Conservation (phyloP, 2,797 vertebrate genomes). For the Pantherophis alleghaniensis region DNA sequence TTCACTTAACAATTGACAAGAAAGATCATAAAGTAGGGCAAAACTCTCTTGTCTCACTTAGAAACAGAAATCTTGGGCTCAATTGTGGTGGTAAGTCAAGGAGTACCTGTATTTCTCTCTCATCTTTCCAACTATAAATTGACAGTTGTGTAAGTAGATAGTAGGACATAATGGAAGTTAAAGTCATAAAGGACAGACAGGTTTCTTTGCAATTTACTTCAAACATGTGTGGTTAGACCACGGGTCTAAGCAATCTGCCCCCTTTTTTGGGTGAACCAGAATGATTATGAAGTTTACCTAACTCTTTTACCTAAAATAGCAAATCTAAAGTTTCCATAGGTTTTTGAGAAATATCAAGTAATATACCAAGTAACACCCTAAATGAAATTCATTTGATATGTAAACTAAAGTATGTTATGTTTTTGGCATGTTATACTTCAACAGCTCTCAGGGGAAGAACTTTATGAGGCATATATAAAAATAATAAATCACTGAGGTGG, state of each 20-base stretch:
- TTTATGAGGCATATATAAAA: conserved; percentile 38
- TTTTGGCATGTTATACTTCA: conserved; percentile 11
- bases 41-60: no score
- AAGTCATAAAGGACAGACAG: background rate
- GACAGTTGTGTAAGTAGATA: background rate
- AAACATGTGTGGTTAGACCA: background rate
- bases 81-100: no score
- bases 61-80: no score
- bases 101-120: background rate
- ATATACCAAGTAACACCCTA: background rate
- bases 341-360: background rate
- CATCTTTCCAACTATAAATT: background rate
- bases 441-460: conserved; percentile 10
- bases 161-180: background rate
- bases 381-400: background rate
- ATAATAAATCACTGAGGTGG: conserved; percentile 37
- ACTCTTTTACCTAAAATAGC: background rate
- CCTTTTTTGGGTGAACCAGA: background rate
- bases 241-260: background rate
- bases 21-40: no score
- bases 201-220: background rate
- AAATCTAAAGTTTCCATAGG: background rate
- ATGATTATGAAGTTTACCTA: no score
- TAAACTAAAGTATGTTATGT: conserved; percentile 4
- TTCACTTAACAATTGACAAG: no score